phyloP scores from a whole-genome alignment of 1,140 invertebrate genomes.

The Ips typographus region DNA sequence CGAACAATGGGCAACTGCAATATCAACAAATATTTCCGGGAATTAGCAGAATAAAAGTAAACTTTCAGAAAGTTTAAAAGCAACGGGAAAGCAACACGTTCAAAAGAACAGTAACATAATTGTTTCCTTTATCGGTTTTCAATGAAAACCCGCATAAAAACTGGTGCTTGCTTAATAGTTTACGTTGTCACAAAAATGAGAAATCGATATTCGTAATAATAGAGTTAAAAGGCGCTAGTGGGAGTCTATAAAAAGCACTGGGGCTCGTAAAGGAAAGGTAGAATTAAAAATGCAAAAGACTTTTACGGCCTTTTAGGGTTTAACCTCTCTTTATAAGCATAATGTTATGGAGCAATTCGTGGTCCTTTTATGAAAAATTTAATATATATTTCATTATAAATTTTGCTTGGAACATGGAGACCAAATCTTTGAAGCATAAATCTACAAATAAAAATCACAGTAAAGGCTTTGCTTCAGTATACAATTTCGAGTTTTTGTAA shows the following conservation, averaged over 20 bases:
- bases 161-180: not conserved
- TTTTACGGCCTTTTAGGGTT: constrained; percentile 16
- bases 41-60: too few relatives aligned
- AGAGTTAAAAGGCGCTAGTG: constrained; percentile 12
- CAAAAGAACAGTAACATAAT: not conserved
- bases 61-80: not conserved
- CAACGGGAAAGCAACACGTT: not conserved
- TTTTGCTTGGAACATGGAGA: not conserved
- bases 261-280: constrained; percentile 1
- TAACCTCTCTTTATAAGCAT: constrained; percentile 10
- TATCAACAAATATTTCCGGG: too few relatives aligned
- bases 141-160: not conserved
- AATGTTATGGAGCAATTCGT: constrained; percentile 15
- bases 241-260: constrained; percentile 15
- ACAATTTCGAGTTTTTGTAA: not conserved
- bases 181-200: constrained; percentile 12
- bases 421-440: not conserved
- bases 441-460: too few relatives aligned
- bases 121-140: not conserved
- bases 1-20: too few relatives aligned
- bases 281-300: constrained; percentile 19
- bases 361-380: constrained; percentile 10
- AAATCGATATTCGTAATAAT: constrained; percentile 13
- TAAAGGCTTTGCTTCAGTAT: not conserved
- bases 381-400: constrained; percentile 6